Evolutionary conservation across 2,113 vertebrate species (phyloP).

Genomic region (Callocephalon fimbriatum): DNA sequence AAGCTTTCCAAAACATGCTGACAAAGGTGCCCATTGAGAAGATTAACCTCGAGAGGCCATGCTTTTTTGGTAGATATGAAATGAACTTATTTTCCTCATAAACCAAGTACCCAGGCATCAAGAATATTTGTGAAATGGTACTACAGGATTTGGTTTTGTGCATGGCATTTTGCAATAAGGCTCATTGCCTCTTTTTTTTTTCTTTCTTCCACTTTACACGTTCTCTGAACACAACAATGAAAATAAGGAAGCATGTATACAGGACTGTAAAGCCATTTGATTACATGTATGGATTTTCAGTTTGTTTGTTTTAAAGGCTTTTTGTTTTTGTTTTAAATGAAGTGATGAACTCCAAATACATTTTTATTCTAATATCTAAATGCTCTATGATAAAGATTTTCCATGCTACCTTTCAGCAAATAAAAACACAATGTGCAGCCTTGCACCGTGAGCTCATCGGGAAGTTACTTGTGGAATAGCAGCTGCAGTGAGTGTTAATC

Average conservation of each 20-base stretch:
- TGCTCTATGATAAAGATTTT: not conserved
- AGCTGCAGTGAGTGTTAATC: constrained; percentile 37
- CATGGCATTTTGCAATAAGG: not conserved
- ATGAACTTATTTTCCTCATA: not conserved
- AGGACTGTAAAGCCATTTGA: not conserved
- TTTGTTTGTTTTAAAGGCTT: not conserved
- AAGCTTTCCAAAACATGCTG: not conserved
- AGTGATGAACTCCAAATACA: not conserved
- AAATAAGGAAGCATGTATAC: not conserved
- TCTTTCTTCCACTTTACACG: not conserved
- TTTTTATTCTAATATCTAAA: not conserved
- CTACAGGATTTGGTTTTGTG: not conserved
- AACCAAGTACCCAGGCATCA: not conserved
- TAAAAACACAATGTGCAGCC: not conserved
- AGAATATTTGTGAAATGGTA: not conserved
- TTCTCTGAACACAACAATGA: not conserved
- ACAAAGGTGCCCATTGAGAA: not conserved
- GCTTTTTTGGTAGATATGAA: not conserved
- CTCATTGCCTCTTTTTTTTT: not conserved
- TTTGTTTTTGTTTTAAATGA: not conserved
- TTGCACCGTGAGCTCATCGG: not conserved
- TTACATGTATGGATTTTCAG: not conserved
- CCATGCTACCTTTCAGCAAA: not conserved
- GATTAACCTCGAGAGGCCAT: not conserved
- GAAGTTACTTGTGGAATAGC: constrained; percentile 32